Base-by-base conservation (phyloP, 1,140 invertebrate genomes). In the Agrypnia vestita region DNA sequence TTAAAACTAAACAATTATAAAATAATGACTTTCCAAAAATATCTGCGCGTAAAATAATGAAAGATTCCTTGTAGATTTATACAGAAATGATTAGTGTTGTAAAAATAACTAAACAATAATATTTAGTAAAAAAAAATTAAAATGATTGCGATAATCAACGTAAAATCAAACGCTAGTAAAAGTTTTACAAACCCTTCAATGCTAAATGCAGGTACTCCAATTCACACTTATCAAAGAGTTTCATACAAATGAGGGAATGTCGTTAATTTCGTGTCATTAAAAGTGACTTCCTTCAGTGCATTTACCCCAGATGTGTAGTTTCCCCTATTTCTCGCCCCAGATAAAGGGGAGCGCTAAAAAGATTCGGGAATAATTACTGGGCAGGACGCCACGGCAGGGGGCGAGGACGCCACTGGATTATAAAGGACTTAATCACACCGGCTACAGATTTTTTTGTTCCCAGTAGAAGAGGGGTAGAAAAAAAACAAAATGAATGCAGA, bases 391-490 rank as follows among this genome's bases (percentile, higher is more conserved):
- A 59, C 13, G 49, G 61, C 51, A 56, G 19, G 25, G 75, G 61
- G 43, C 49, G 49, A 19, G 25, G 59, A 15, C 4, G 61, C 44
- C 25, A 77, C 75, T 77, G 75, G 75, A 62, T 77, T 77, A 77
- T 67, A 77, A 64, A 78, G 64, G 64, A 71, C 64, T 78, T 78
- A 78, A 78, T 78, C 76, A 78, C 62, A 53, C 19, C 53, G 49
- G 56, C 51, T 72, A 72, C 76, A 78, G n/a, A 71, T 71, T 78
- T 67, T 78, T 78, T 71, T 78, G 47, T 77, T 67, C 67, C 59
- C 53, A 49, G 17, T 53, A 47, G 25, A 44, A 44, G 61, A 46
- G 47, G 75, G 75, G 61, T 62, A 61, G n/a, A 62, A 61, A 53
- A 19, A 35, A 43, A 19, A 10, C n/a, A 35, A 43, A 43, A 51